Percentiles rank a stretch among this genome's conserved stretches.
Evolutionary conservation across 2,113 vertebrate genomes (phyloP).

Genomic region (Dermatemys mawii): DNA sequence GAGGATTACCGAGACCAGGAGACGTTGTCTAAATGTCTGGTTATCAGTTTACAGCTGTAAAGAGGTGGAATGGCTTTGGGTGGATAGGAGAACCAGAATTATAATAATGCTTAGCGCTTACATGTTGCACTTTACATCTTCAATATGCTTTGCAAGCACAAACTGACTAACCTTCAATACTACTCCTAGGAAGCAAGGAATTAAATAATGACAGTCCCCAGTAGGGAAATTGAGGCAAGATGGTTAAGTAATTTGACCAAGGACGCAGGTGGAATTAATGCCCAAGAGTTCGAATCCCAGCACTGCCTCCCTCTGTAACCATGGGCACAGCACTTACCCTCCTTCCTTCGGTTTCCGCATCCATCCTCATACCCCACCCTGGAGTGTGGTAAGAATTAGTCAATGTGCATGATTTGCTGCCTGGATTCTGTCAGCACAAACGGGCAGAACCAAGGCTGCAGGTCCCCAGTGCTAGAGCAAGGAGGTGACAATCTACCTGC

Average conservation of each 20-base stretch:
- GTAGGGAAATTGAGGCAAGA: not conserved
- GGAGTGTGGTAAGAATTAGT: not conserved
- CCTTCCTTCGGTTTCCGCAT: not conserved
- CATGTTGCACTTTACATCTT: not conserved
- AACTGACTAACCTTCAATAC: not conserved
- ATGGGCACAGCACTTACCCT: not conserved
- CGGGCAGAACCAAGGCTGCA: not conserved
- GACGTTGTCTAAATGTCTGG: not conserved
- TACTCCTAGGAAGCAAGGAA: not conserved
- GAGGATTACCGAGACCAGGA: not conserved
- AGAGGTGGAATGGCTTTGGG: not conserved
- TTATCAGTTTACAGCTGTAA: not conserved
- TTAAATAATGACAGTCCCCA: not conserved
- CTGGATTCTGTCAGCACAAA: not conserved
- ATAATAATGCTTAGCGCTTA: not conserved
- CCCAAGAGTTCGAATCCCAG: not conserved
- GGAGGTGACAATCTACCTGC: not conserved
- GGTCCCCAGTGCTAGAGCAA: not conserved
- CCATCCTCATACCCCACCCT: not conserved
- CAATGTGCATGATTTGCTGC: accelerated
- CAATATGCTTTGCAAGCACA: not conserved
- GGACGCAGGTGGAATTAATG: not conserved
- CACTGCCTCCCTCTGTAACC: not conserved
- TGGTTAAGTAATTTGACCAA: not conserved
- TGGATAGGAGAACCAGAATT: not conserved